Conservation (phyloP, 2,888 invertebrate genomes). For the Tetragonula carbonaria region DNA sequence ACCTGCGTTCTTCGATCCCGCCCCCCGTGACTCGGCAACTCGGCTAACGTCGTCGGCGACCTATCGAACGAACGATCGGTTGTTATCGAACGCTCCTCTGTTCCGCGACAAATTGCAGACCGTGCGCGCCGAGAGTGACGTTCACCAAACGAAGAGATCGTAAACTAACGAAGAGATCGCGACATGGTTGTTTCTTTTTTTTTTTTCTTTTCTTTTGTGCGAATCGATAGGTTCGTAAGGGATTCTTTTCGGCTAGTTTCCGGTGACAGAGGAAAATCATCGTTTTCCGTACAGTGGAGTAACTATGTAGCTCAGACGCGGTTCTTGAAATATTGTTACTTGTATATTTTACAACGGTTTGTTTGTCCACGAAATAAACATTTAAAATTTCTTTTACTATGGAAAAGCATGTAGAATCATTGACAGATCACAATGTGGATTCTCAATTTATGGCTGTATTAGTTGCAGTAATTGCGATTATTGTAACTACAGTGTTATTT, state of each 20-base stretch:
- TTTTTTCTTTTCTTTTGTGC: too few species aligned
- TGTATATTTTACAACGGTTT: conserved; percentile 2
- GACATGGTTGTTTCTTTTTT: background rate
- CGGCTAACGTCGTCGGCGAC: background rate
- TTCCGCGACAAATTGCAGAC: background rate
- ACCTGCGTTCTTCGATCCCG: background rate
- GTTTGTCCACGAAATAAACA: conserved; percentile 14
- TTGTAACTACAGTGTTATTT: conserved; percentile 86
- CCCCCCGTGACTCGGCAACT: background rate
- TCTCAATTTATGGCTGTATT: conserved; percentile 79
- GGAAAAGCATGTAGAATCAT: conserved; percentile 73
- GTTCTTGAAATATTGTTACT: background rate
- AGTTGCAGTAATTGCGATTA: conserved; percentile 77
- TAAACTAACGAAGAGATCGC: background rate
- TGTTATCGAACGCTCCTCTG: background rate
- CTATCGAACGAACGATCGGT: background rate
- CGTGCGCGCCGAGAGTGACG: background rate
- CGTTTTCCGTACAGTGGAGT: too few species aligned
- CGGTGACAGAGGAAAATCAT: background rate
- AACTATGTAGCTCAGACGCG: too few species aligned
- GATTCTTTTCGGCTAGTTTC: background rate
- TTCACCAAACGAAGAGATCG: background rate
- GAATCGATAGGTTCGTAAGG: background rate
- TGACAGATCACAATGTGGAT: conserved; percentile 67
- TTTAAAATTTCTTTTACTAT: conserved; percentile 58